A percentile compares a stretch with the other conserved stretches of the same genome.
Conservation (phyloP, 2,888 invertebrate species). For the Eupithecia abbreviata region DNA sequence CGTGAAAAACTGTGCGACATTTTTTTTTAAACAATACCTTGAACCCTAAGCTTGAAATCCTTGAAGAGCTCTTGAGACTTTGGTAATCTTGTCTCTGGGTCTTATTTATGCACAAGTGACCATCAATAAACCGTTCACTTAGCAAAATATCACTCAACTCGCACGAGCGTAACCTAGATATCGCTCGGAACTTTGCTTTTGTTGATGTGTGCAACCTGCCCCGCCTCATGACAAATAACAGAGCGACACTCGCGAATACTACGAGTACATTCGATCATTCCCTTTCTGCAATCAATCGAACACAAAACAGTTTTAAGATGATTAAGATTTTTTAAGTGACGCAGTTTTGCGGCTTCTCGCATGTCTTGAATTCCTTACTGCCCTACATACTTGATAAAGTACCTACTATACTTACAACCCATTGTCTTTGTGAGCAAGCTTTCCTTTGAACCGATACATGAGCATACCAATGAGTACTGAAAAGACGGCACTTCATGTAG, state of each 20-base stretch:
- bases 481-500: not conserved
- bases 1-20: conserved; percentile 54
- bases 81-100: not conserved
- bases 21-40: conserved; percentile 25
- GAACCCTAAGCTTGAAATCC: not conserved
- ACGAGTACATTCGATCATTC: not conserved
- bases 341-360: not conserved
- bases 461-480: not conserved
- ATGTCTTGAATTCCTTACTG: conserved; percentile 28
- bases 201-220: not conserved
- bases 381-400: conserved; percentile 58
- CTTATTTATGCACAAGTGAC: not conserved
- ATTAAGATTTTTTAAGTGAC: not conserved
- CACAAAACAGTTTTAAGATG: not conserved
- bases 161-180: not conserved
- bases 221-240: not conserved
- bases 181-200: not conserved
- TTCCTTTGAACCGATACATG: not conserved
- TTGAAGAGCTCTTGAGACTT: not conserved
- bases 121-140: not conserved
- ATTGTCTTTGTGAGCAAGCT: not conserved
- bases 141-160: not conserved
- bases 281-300: not conserved
- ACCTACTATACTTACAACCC: conserved; percentile 41
- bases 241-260: not conserved